Base-by-base conservation (phyloP, 2,888 invertebrate species). In the Nymphalis urticae region DNA sequence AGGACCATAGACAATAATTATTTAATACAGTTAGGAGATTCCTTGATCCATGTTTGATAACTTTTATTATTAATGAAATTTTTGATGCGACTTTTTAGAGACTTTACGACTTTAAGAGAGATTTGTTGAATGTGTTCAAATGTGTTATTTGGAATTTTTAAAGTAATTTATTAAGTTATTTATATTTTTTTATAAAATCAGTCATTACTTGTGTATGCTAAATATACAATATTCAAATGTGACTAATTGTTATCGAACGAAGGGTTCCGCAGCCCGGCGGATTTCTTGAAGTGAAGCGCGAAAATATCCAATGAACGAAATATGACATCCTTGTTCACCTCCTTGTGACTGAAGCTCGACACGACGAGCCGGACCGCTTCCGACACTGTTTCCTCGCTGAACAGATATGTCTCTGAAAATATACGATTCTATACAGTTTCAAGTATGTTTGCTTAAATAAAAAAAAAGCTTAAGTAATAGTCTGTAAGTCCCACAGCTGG, bases 251-350 rank as follows among this genome's bases (percentile, higher is more conserved):
- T 73, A 73, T 90, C 89, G 70, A 89, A 88, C 0, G 88, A 86
- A 0, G 83, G 82, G 72, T 85, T 82, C 59, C 83, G 72, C 0
- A 82, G 68, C 0, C 76, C 80, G 16, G 90, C 90, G 0, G 91
- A 81, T 60, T 77, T 82, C 68, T 84, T 84, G 75, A 88, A 89
- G 69, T 89, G 89, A 50, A 82, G 75, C 0, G 83, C 82, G 17
- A 86, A 61, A 0, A 87, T 61, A 73, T 93, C 92, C 50, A 92
- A 66, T 5, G 80, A 69, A 1, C 88, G 80, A 72, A 82, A 85
- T 0, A 80, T 72, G 9, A 91, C 74, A 75, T 92, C 90, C 10
- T 78, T 78, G 76, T 85, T 86, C 48, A 89, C n/a, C 1, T 75
- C 72, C 71, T 79, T 74, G 78, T 84, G 81, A 13, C 81, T 77